A percentile compares a stretch with the other conserved stretches of the same genome.
phyloP scores from a whole-genome alignment of 2,888 invertebrate species.

The Agrochola macilenta region DNA sequence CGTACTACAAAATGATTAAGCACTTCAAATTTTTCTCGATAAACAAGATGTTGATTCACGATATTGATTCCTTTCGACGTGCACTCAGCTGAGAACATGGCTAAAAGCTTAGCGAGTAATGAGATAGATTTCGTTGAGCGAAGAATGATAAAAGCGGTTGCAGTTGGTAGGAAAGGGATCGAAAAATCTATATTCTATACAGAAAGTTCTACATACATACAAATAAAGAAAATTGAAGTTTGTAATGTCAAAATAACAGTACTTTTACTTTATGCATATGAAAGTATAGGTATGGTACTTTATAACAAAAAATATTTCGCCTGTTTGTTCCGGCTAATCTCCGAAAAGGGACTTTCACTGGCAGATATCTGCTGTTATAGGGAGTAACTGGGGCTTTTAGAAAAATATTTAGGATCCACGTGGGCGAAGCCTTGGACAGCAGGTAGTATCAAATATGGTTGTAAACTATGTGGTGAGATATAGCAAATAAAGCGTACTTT shows the following conservation, averaged over 20 bases:
- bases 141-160: constrained; percentile 11
- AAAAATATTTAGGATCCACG: too few species aligned
- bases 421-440: too few species aligned
- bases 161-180: neutral
- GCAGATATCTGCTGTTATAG: too few species aligned
- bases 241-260: too few species aligned
- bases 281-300: too few species aligned
- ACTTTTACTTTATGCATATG: too few species aligned
- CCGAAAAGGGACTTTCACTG: too few species aligned
- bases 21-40: constrained; percentile 8
- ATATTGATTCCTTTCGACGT: constrained; percentile 40
- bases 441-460: neutral
- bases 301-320: too few species aligned
- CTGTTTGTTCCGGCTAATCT: too few species aligned
- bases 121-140: constrained; percentile 3
- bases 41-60: constrained; percentile 12
- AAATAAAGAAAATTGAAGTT: too few species aligned
- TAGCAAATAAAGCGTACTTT: neutral
- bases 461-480: neutral
- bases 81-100: constrained; percentile 35
- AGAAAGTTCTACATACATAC: too few species aligned
- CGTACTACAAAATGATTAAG: neutral
- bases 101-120: constrained; percentile 38
- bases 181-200: neutral
- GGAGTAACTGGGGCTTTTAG: too few species aligned